Evolutionary conservation across 2,113 vertebrate species (phyloP).

Genomic region (Riparia riparia): DNA sequence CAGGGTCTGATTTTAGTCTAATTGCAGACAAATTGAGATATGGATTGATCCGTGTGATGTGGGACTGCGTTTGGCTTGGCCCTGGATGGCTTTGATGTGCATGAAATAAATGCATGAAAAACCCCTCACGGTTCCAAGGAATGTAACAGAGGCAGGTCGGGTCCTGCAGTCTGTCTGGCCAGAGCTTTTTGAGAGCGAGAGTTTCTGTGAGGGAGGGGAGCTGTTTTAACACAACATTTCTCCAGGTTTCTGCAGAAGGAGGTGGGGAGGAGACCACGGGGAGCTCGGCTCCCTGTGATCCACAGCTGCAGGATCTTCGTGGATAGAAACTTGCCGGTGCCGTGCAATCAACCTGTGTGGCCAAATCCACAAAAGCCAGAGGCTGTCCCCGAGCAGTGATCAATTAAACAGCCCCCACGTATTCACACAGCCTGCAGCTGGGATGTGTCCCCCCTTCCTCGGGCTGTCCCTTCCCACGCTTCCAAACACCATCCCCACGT

Average conservation of each 20-base stretch:
- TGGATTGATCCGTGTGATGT: neutral
- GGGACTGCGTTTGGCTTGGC: neutral
- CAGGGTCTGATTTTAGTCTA: neutral
- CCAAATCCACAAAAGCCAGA: neutral
- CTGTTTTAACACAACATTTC: neutral
- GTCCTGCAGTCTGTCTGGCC: neutral
- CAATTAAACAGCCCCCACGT: neutral
- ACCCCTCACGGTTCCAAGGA: neutral
- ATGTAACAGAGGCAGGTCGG: neutral
- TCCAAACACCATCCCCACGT: neutral
- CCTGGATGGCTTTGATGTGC: neutral
- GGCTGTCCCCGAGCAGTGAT: neutral
- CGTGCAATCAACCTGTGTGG: rapidly evolving
- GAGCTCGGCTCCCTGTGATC: neutral
- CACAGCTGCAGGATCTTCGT: neutral
- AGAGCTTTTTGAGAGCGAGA: neutral
- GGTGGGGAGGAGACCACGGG: neutral
- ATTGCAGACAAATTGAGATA: neutral
- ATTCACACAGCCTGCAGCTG: neutral
- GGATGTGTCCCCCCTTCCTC: neutral
- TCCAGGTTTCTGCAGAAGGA: neutral
- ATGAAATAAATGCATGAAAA: neutral
- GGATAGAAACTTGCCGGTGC: neutral
- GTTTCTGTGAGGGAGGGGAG: neutral
- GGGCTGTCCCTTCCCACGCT: neutral